These are phyloP conservation scores for Yoshiicerus persimilis DNA, from an alignment of 1,140 invertebrate species.

Conservation along the genomic window DNA sequence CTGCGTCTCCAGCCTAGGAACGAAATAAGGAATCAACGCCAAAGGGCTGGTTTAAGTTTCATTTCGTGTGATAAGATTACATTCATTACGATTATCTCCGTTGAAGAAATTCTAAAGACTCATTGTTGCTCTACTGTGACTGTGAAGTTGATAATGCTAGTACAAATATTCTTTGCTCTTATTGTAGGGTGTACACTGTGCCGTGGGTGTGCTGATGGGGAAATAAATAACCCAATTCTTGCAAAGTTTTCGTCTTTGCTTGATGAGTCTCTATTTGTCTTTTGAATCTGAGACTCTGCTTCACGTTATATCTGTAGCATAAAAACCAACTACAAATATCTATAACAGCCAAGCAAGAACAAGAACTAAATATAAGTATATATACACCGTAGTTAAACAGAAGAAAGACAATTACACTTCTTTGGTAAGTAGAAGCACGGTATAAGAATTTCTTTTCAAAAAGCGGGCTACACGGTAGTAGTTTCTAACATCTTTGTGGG, in stretches of 20 bases:
- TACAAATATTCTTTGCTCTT: not conserved
- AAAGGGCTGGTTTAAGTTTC: not conserved
- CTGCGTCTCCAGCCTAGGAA: not conserved
- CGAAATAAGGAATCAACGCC: not conserved
- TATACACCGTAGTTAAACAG: not conserved
- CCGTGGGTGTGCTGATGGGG: not conserved
- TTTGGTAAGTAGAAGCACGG: no score
- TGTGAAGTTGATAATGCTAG: not conserved
- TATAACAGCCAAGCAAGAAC: not conserved
- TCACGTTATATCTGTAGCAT: not conserved
- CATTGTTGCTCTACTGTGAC: not conserved
- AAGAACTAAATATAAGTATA: not conserved
- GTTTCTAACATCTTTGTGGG: no score
- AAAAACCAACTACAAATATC: not conserved
- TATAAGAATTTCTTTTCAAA: no score
- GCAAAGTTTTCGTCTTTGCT: not conserved
- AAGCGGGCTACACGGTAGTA: no score
- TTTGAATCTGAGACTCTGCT: not conserved
- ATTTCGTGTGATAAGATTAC: not conserved
- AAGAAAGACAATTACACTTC: not conserved
- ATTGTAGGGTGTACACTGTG: not conserved
- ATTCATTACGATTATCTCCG: slow-evolving; percentile 5
- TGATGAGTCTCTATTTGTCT: not conserved
- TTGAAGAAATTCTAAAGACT: not conserved
- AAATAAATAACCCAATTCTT: not conserved